These are phyloP conservation scores for Zaprionus tsacasi DNA, from an alignment of 1,140 invertebrate species.

Conservation along the genomic window DNA sequence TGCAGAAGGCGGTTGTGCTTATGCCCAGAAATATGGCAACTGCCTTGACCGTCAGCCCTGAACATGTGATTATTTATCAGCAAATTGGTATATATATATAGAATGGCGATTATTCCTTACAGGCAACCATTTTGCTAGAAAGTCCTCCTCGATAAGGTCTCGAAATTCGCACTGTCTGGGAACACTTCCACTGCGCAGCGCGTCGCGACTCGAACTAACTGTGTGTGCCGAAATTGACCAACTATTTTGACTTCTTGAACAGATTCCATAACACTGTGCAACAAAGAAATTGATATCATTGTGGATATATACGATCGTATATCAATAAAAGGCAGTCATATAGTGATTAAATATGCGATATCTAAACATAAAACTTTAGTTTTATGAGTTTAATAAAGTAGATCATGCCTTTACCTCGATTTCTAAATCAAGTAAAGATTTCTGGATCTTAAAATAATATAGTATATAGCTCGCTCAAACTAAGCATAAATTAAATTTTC, in stretches of 20 bases:
- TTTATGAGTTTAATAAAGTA: background rate
- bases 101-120: slow-evolving; percentile 37
- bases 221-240: slow-evolving; percentile 51
- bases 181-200: slow-evolving; percentile 53
- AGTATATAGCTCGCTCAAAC: background rate
- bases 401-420: background rate
- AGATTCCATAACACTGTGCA: slow-evolving; percentile 42
- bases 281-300: slow-evolving; percentile 23
- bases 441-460: background rate
- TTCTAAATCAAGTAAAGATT: too few species aligned
- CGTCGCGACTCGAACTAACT: slow-evolving; percentile 56
- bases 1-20: slow-evolving; percentile 80
- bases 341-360: too few species aligned
- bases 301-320: background rate
- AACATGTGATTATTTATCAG: background rate
- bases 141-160: slow-evolving; percentile 43
- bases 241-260: slow-evolving; percentile 64
- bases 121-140: slow-evolving; percentile 61
- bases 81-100: background rate
- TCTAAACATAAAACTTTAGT: background rate
- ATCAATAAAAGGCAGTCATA: background rate
- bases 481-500: too few species aligned
- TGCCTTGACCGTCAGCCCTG: slow-evolving; percentile 73
- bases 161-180: slow-evolving; percentile 19
- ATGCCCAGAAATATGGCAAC: slow-evolving; percentile 74